These are phyloP conservation scores for Cheumatopsyche charites DNA, from an alignment of 1,140 invertebrate species.

Conservation along the genomic window DNA sequence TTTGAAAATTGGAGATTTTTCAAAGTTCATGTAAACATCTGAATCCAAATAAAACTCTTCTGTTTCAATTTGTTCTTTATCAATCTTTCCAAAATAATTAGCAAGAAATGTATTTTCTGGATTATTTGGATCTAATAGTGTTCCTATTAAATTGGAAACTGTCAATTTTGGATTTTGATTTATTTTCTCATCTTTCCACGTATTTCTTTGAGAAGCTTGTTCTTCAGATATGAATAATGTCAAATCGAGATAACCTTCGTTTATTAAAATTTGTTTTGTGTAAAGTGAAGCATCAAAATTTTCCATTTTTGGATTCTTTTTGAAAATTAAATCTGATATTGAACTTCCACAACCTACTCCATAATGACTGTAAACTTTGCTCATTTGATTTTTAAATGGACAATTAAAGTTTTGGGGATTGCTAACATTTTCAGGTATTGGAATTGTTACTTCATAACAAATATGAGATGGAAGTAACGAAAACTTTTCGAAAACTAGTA, in stretches of 20 bases:
- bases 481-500: conserved; percentile 39
- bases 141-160: neutral
- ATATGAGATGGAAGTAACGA: neutral
- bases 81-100: conserved; percentile 37
- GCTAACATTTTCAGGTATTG: neutral
- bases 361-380: neutral
- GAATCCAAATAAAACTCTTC: conserved; percentile 41
- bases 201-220: neutral
- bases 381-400: conserved; percentile 21
- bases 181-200: neutral
- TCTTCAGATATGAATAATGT: neutral
- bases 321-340: conserved; percentile 9
- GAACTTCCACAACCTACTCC: neutral
- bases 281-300: neutral
- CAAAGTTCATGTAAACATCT: conserved; percentile 42
- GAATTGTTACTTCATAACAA: conserved; percentile 14
- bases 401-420: neutral
- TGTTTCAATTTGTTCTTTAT: conserved; percentile 29
- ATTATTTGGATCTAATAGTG: conserved; percentile 43
- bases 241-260: conserved; percentile 22
- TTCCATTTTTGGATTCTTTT: conserved; percentile 19
- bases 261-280: conserved; percentile 25
- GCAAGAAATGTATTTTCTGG: conserved; percentile 43
- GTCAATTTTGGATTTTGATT: neutral
- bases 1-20: neutral